A percentile compares a stretch with the other conserved stretches of the same genome.
These are phyloP conservation scores for Glyptemys insculpta DNA, from an alignment of 2,797 vertebrate genomes.

Conservation along the genomic window DNA sequence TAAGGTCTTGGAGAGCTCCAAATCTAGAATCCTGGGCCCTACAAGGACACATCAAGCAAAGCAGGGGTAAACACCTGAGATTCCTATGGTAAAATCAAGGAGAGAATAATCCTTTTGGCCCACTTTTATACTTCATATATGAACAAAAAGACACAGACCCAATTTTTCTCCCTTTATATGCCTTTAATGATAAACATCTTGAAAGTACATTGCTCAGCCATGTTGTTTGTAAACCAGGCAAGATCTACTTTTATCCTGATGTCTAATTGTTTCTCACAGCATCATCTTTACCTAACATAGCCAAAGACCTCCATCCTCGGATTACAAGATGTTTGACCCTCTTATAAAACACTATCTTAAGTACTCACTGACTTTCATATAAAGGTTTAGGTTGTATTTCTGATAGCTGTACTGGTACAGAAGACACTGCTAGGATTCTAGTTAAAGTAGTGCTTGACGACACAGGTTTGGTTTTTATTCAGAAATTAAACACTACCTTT, in stretches of 20 bases:
- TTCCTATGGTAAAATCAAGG: not conserved
- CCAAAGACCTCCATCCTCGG: no score
- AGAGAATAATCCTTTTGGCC: not conserved
- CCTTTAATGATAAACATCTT: not conserved
- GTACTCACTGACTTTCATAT: not conserved
- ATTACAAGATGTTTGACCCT: no score
- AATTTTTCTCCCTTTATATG: not conserved
- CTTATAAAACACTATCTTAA: not conserved
- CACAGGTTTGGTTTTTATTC: not conserved
- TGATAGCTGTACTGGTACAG: not conserved
- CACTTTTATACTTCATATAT: not conserved
- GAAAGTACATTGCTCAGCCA: not conserved
- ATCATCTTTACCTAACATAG: not conserved
- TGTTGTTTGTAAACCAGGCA: not conserved
- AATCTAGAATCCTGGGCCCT: not conserved
- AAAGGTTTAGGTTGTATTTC: not conserved
- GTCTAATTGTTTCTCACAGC: not conserved
- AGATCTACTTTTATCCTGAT: not conserved
- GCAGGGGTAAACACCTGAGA: not conserved
- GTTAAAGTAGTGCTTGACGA: not conserved
- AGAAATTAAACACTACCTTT: not conserved
- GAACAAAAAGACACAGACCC: not conserved
- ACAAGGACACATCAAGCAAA: not conserved
- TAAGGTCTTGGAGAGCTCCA: not conserved
- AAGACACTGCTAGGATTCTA: rapidly evolving